phyloP scores from a whole-genome alignment of 2,113 vertebrate genomes.

The Neotoma lepida region DNA sequence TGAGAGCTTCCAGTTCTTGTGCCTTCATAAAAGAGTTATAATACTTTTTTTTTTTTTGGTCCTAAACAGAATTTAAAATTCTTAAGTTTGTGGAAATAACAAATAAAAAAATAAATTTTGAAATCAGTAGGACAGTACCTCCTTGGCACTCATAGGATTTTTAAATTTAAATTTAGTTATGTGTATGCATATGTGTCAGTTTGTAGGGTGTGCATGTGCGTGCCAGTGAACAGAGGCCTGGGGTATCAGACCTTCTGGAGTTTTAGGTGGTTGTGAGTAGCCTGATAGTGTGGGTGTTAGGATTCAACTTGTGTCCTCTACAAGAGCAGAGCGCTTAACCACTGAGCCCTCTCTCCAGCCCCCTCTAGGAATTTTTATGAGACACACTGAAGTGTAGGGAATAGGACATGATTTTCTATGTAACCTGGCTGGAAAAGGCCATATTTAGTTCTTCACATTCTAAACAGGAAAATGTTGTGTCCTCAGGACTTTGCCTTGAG shows the following conservation, averaged over 20 bases:
- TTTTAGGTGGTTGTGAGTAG: neutral
- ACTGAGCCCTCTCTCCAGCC: neutral
- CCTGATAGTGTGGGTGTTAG: too few relatives aligned
- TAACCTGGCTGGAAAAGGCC: neutral
- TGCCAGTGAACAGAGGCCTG: neutral
- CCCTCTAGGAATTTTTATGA: neutral
- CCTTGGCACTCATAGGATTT: neutral
- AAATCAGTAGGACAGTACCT: neutral
- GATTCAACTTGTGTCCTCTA: neutral
- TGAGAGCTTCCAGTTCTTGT: neutral
- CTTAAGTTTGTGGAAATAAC: neutral
- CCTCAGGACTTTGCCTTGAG: neutral
- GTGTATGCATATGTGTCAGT: neutral
- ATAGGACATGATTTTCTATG: neutral
- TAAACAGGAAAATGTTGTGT: neutral
- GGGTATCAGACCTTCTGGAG: too few relatives aligned
- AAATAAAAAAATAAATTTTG: neutral
- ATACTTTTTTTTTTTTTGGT: neutral
- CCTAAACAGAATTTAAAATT: neutral
- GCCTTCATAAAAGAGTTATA: neutral
- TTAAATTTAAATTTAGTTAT: neutral
- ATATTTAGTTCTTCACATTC: conserved; percentile 1
- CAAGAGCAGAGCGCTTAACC: neutral
- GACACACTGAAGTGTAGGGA: neutral
- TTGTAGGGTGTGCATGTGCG: neutral